These are phyloP conservation scores for Antennarius striatus DNA, from an alignment of 2,113 vertebrate species.

Conservation along the genomic window DNA sequence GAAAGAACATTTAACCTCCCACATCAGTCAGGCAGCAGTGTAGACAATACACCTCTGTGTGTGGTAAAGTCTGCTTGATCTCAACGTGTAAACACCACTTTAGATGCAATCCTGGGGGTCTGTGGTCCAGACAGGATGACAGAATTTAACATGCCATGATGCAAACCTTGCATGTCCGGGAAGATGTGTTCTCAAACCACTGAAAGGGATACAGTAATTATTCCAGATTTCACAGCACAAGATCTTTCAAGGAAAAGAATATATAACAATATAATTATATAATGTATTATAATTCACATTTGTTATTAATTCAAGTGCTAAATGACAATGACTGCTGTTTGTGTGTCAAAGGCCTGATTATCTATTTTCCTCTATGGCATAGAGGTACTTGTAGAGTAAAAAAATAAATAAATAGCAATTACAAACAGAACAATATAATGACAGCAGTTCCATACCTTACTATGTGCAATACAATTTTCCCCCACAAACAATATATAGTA, in stretches of 20 bases:
- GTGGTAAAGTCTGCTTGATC: constrained; percentile 2
- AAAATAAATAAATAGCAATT: no score
- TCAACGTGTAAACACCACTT: constrained; percentile 9
- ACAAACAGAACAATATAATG: no score
- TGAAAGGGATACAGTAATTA: constrained; percentile 43
- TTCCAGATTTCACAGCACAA: background rate
- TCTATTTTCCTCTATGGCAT: no score
- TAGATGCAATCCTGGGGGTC: constrained; percentile 32
- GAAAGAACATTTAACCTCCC: constrained; percentile 30
- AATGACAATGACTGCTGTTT: no score
- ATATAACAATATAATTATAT: no score
- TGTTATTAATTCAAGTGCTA: no score
- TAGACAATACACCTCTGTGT: background rate
- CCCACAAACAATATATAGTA: no score
- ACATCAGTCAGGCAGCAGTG: constrained; percentile 15
- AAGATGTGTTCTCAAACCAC: constrained; percentile 67
- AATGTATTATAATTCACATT: no score
- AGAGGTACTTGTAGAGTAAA: no score
- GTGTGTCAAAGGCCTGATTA: no score
- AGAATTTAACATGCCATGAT: constrained; percentile 16
- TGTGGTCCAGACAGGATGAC: constrained; percentile 17
- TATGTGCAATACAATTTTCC: background rate
- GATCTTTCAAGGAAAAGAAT: background rate
- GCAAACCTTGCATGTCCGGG: background rate
- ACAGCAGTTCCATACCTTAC: no score